Base-by-base conservation (phyloP, 2,113 vertebrate species). In the Zosterops borbonicus region DNA sequence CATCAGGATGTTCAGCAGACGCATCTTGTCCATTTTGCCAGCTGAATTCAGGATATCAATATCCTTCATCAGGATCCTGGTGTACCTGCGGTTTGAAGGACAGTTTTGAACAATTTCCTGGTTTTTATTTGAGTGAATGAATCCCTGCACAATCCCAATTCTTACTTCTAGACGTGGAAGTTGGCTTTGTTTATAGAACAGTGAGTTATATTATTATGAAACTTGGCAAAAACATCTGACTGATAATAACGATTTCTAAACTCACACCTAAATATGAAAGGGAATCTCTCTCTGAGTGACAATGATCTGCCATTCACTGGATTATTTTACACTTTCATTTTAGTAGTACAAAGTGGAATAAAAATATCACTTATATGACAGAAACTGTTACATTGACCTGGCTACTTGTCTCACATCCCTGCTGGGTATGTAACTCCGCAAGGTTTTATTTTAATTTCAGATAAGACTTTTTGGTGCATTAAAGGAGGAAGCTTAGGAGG, bases 21-120 rank as follows among this genome's bases (percentile, higher is more conserved):
- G 97, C 99, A 99, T 99, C 95, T 99, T 99, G 92, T 99, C 99
- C 98, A 98, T 99, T 73, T 99, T 99, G 58, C 99, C 99, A 60
- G 98, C 97, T 50, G 98, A 99, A 92, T 99, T 99, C 87, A 99
- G 97, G 96, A 99, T 98, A 86, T 99, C 99, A 13, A 99, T 99
- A 91, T 99, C 98, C 95, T 99, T 99, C 99, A 99, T 99, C 95
- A 99, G 96, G 79, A 99, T 99, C 92, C 98, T 98, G 31, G 98
- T 99, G 87, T 99, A 99, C 99, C 99, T 99, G 90, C 90, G 94
- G 90, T 89, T 83, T 94, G 29, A 95, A 84, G 90, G 68, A 31
- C 46, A 88, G 33, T 52, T 93, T 71, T 71, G 68, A 95, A 93
- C n/a, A 97, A 86, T 53, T 55, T 28, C 16, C 29, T 3, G 2